Percentiles rank a stretch among this genome's conserved stretches.
Conservation (phyloP, 2,113 vertebrate genomes). For the Dromaius novaehollandiae region DNA sequence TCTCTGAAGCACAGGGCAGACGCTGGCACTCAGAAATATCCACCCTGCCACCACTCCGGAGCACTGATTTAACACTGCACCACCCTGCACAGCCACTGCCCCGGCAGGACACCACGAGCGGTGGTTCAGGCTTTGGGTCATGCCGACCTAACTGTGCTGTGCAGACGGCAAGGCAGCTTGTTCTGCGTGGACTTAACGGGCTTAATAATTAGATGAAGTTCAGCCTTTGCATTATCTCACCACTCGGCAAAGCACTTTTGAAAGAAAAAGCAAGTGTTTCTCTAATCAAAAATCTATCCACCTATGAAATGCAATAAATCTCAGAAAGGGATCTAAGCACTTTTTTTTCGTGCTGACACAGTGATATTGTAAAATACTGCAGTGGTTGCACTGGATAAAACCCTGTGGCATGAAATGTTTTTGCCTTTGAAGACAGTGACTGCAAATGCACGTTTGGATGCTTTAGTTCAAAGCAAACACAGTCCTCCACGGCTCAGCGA, state of each 20-base stretch:
- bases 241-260: background rate
- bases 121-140: background rate
- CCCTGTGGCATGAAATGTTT: background rate
- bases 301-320: background rate
- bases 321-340: background rate
- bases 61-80: background rate
- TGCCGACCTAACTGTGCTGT: background rate
- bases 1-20: background rate
- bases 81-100: background rate
- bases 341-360: conserved; percentile 12
- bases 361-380: background rate
- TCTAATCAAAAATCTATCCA: background rate
- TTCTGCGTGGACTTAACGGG: background rate
- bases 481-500: background rate
- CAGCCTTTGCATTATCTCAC: background rate
- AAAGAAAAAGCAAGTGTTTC: background rate
- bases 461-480: background rate
- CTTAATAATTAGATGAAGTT: background rate
- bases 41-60: background rate
- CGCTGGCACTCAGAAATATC: background rate
- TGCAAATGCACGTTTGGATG: background rate
- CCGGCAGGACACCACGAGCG: background rate
- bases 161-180: background rate
- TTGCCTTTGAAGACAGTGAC: background rate
- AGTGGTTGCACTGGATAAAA: background rate